A percentile compares a stretch with the other conserved stretches of the same genome.
Evolutionary conservation across 2,888 invertebrate genomes (phyloP).

Genomic region (Anaspis maculata): DNA sequence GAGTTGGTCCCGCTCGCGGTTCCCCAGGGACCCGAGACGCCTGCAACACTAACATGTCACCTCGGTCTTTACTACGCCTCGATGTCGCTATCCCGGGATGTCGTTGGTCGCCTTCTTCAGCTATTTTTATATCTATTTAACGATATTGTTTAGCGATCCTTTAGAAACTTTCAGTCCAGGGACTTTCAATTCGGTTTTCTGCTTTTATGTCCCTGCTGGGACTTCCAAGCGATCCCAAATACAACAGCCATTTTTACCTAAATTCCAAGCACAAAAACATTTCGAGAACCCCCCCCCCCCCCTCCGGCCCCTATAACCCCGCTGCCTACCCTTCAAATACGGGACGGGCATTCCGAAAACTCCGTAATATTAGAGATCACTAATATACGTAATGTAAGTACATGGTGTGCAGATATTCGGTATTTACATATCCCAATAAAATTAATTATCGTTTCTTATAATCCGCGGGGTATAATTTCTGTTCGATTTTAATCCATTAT

Average conservation of each 20-base stretch:
- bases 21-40: slow-evolving; percentile 17
- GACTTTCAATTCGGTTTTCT: slow-evolving; percentile 21
- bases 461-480: slow-evolving; percentile 6
- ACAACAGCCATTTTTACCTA: slow-evolving; percentile 10
- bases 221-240: slow-evolving; percentile 9
- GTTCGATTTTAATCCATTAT: slow-evolving; percentile 25
- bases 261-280: no score
- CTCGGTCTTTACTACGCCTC: slow-evolving; percentile 20
- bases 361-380: no score
- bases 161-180: slow-evolving; percentile 18
- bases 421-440: no score
- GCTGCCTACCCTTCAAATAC: background rate
- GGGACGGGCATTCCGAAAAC: no score
- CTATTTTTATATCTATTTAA: slow-evolving; percentile 24
- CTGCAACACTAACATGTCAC: slow-evolving; percentile 24
- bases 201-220: slow-evolving; percentile 14
- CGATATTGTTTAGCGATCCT: slow-evolving; percentile 22
- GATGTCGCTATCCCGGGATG: slow-evolving; percentile 14
- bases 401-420: no score
- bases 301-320: no score
- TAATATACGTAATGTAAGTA: no score
- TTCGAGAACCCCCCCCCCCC: no score
- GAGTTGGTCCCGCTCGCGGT: slow-evolving; percentile 20
- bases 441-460: no score
- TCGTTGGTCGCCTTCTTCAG: slow-evolving; percentile 10